Conservation (phyloP, 2,888 invertebrate species). For the Steromphala cineraria region DNA sequence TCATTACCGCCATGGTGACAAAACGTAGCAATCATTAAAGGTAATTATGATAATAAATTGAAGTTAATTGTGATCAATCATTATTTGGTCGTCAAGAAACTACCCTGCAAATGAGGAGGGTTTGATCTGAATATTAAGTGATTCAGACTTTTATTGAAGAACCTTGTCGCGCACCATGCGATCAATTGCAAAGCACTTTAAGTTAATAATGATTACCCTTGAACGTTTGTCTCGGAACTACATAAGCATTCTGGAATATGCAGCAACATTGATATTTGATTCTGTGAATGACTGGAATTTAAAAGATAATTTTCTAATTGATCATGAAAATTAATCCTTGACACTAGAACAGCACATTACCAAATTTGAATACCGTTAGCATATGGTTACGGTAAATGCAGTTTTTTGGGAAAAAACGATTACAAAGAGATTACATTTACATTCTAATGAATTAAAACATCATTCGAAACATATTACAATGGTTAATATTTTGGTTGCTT, state of each 20-base stretch:
- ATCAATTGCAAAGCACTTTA: neutral
- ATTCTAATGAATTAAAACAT: no score
- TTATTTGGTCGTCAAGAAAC: neutral
- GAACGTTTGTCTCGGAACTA: neutral
- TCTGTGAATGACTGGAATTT: neutral
- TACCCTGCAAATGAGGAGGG: no score
- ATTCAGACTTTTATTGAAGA: no score
- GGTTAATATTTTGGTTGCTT: no score
- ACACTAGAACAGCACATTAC: no score
- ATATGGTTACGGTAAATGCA: no score
- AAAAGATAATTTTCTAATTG: neutral
- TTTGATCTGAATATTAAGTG: no score
- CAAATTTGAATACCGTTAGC: no score
- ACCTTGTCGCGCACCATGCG: neutral
- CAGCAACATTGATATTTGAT: neutral
- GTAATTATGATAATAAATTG: neutral
- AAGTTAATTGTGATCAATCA: neutral
- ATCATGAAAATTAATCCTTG: no score
- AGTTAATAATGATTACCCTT: neutral
- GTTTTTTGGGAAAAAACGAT: no score
- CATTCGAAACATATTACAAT: no score
- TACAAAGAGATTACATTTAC: no score
- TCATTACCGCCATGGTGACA: neutral
- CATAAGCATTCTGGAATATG: neutral
- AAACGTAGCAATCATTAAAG: neutral